Evolutionary conservation across 2,888 invertebrate genomes (phyloP).

Genomic region (Meta bourneti): DNA sequence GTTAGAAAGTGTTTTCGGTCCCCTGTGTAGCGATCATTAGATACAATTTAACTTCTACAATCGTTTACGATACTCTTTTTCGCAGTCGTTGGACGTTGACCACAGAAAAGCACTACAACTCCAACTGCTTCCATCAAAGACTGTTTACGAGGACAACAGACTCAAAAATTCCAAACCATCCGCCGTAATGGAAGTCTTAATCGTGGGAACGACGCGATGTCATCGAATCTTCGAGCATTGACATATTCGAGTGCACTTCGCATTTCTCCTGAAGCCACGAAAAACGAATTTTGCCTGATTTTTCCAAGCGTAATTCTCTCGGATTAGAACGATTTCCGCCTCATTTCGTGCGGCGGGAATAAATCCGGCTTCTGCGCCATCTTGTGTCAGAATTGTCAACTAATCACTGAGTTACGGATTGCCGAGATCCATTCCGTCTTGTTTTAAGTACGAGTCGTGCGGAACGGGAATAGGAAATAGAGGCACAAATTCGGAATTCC

Average conservation of each 20-base stretch:
- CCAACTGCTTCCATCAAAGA: not conserved
- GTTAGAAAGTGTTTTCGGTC: not conserved
- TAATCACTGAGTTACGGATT: not conserved
- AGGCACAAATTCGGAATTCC: not conserved
- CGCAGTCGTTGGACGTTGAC: not conserved
- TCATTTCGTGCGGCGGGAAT: slow-evolving; percentile 36
- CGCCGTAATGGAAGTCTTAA: slow-evolving; percentile 34
- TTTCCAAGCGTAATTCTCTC: slow-evolving; percentile 2
- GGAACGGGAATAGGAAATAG: not conserved
- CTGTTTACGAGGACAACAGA: slow-evolving; percentile 38
- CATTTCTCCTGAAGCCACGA: slow-evolving; percentile 29
- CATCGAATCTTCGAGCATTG: slow-evolving; percentile 31
- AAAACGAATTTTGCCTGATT: slow-evolving; percentile 27
- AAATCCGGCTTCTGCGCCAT: slow-evolving; percentile 4
- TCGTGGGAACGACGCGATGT: slow-evolving; percentile 54
- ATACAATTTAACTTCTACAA: not conserved
- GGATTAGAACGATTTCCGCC: slow-evolving; percentile 55
- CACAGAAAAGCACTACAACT: not conserved
- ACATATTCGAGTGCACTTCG: slow-evolving; percentile 18
- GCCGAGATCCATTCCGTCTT: not conserved
- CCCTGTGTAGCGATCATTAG: not conserved
- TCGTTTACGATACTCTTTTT: not conserved
- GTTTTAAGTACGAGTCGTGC: not conserved
- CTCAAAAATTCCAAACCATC: slow-evolving; percentile 30
- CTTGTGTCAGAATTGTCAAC: slow-evolving; percentile 29